Base-by-base conservation (phyloP, 2,888 invertebrate species). In the Rhamnusium bicolor region DNA sequence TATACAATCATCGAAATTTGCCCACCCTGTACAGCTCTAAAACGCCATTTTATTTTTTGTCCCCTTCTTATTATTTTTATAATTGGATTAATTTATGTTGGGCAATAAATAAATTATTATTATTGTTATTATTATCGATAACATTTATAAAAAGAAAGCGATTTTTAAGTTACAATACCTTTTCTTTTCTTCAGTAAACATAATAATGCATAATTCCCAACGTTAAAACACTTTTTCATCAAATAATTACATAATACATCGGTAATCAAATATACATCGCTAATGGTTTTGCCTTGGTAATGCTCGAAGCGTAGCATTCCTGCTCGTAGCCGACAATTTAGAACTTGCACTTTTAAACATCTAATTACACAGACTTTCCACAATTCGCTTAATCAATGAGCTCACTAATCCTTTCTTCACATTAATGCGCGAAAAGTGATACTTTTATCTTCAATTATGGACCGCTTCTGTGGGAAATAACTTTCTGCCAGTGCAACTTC, bases 331-430 rank as follows among this genome's bases (percentile, higher is more conserved):
- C 32, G 14, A 32, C 29, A 58, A 66, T 66, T 66, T 53, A 66
- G 29, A 53, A 19, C 18, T 29, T 8, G 29, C 16, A n/a, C 12
- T 40, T 40, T 40, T n/a, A n/a, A 40, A 12, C 40, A 40, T 53
- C 66, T 53, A 66, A 66, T 66, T 66, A 18, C 6, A 29, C n/a
- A 2, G 53, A 63, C 63, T 66, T 66, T 51, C 66, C 29, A 54
- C 66, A 24, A 18, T 16, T n/a, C 47, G 46, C 47, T 63, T 51
- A 53, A 53, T 66, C 66, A 53, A 24, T 47, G 66, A 27, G 29
- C 66, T 24, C 51, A 18, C 53, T 66, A 51, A 53, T 51, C 51
- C 32, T 53, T 53, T 53, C 29, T 10, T 29, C 66, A 7, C 51
- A 29, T 46, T 27, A 53, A 24, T 29, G 21, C 14, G 29, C 54